Evolutionary conservation across 1,140 invertebrate species (phyloP), one percentile per base, ranked within the genome.

Genomic region (Halotydeus destructor): DNA sequence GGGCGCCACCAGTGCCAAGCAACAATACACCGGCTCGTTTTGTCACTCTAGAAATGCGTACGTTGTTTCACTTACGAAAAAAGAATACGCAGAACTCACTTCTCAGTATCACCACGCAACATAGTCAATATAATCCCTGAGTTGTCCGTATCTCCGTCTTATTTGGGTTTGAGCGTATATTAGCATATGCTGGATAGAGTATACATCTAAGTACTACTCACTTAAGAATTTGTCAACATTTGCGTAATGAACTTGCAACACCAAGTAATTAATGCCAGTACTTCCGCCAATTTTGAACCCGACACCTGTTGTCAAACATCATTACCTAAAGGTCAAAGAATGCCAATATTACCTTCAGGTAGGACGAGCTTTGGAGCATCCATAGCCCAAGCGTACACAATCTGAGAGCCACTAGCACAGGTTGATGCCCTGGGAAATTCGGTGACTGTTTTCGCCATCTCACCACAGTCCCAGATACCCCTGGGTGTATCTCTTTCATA

Each of bases 311-410:
- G 49, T 47, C 31, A 34, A 30, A 28, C 43, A 48, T 30, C 28
- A 48, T 52, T 12, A 24, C 19, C 21, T 28, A n/a, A 35, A 25
- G 6, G 27, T 43, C 34, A 9, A 38, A 49, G 44, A 47, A 53
- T 75, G n/a, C n/a, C n/a, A n/a, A n/a, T n/a, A n/a, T n/a, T n/a
- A n/a, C n/a, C 81, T 43, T 78, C 60, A 0, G 93, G 93, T 36
- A 98, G 58, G 31, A 72, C 59, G 4, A 96, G 63, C 25, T 68
- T 68, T 3, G 86, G 84, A 1, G 93, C 91, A 61, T 96, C 83
- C 55, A 81, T 69, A 3, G 88, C 91, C 91, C 91, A 98, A 0
- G 89, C 89, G 62, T 94, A 98, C 16, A 97, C 67, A 46, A 96
- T 81, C 72, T 86, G 55, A 22, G 27, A 41, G 2, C 16, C 12